phyloP scores from a whole-genome alignment of 2,797 vertebrate species.

The Etheostoma nigrum region DNA sequence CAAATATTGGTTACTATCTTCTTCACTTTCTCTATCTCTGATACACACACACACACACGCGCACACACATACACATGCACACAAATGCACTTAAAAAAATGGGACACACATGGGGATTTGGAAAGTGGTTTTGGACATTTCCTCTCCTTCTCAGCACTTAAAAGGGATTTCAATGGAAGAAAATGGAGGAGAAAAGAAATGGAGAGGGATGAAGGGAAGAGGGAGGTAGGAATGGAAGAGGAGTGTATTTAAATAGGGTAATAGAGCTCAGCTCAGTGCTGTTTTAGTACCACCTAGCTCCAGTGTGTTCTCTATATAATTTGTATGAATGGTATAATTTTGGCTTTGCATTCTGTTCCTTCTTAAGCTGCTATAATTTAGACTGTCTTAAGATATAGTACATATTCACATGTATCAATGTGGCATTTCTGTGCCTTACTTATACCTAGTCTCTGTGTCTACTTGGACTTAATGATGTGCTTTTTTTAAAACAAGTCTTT shows the following conservation, averaged over 20 bases:
- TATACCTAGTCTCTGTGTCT: slow-evolving; percentile 14
- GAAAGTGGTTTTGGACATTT: slow-evolving; percentile 76
- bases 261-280: slow-evolving; percentile 31
- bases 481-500: not conserved
- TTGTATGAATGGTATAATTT: slow-evolving; percentile 34
- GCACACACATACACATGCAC: slow-evolving; percentile 24
- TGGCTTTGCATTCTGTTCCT: slow-evolving; percentile 11
- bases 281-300: slow-evolving; percentile 33
- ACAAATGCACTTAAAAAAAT: slow-evolving; percentile 60
- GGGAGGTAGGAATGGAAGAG: slow-evolving; percentile 14
- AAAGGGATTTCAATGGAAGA: slow-evolving; percentile 65
- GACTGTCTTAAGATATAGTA: not conserved
- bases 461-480: slow-evolving; percentile 35
- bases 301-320: slow-evolving; percentile 29
- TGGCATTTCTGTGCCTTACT: slow-evolving; percentile 2
- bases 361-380: slow-evolving; percentile 27
- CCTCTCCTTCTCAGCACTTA: slow-evolving; percentile 69
- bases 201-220: slow-evolving; percentile 37
- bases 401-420: not conserved
- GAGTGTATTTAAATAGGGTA: slow-evolving; percentile 58
- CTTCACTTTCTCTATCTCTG: slow-evolving; percentile 29
- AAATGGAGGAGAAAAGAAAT: slow-evolving; percentile 61
- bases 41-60: slow-evolving; percentile 10
- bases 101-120: slow-evolving; percentile 73
- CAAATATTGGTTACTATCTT: slow-evolving; percentile 60